Evolutionary conservation across 2,797 vertebrate genomes (phyloP), one percentile per base, ranked within the genome.

Genomic region (Babyrousa celebensis): DNA sequence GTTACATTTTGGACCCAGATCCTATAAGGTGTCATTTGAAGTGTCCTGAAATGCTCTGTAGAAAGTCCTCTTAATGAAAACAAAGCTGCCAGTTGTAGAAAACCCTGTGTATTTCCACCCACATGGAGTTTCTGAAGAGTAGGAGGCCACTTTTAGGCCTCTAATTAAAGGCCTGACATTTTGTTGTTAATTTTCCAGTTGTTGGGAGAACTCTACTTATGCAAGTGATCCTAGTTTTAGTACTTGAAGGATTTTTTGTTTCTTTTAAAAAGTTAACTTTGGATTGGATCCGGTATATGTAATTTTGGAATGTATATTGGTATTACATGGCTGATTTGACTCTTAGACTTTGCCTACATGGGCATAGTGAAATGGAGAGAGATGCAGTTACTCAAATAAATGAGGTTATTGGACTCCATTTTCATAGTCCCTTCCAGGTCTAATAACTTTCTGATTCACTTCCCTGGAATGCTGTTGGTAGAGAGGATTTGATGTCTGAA

Each of bases 21-120:
- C 87, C 82, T 94, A 23, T 67, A 40, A 78, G 54, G 15, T 93
- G 40, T 85, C 67, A 23, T 91, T 82, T 92, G 48, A 90, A 94
- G 72, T 97, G 93, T 97, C 97, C 98, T 97, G 88, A 97, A 98
- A 95, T 97, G 91, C 80, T 88, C 96, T 63, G 27, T 89, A 93
- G 93, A 77, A 97, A 97, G 89, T 95, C 48, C 32, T 88, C 4
- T 94, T 97, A 89, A 93, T 97, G 91, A 98, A 96, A 98, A 94
- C 58, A 97, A 96, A 97, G 75, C 89, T 95, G 27, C 95, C 93
- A 94, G 92, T 97, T 96, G 65, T 21, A 97, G 95, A 98, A 98
- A 96, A 97, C 70, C 10, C 70, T 97, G 27, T 96, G 91, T 68
- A 43, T 96, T 93, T 94, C 25, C 18, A 86, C 77, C 89, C 91